Conservation (phyloP, 2,797 vertebrate species). For the Neostethus bicornis region DNA sequence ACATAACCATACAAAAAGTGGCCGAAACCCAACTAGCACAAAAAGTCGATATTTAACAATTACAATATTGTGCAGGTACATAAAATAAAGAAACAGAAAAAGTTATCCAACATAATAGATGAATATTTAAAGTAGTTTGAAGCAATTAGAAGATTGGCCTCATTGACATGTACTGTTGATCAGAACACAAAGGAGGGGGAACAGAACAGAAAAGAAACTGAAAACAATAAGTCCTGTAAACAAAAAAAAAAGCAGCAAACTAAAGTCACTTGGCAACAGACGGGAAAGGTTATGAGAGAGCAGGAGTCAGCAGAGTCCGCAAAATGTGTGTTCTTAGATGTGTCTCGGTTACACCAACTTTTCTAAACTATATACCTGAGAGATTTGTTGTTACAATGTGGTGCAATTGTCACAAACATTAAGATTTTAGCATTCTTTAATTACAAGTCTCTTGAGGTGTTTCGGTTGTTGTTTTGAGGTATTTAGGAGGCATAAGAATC, state of each 20-base stretch:
- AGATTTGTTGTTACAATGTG: constrained; percentile 72
- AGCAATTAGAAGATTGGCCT: constrained; percentile 78
- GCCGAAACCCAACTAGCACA: constrained; percentile 72
- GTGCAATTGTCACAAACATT: constrained; percentile 77
- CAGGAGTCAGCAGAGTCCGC: constrained; percentile 76
- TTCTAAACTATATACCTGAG: constrained; percentile 68
- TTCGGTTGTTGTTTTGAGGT: constrained; percentile 72
- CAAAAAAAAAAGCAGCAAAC: constrained; percentile 76
- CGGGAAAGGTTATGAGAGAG: constrained; percentile 78
- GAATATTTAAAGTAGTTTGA: constrained; percentile 67
- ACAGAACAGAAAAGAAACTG: constrained; percentile 70
- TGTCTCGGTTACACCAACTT: constrained; percentile 64
- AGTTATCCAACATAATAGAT: constrained; percentile 73
- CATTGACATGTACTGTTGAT: constrained; percentile 76
- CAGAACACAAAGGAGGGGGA: constrained; percentile 74
- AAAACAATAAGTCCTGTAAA: constrained; percentile 80
- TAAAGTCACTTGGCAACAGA: constrained; percentile 79
- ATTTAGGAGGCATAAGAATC: constrained; percentile 80
- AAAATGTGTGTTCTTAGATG: constrained; percentile 66
- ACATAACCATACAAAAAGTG: constrained; percentile 74
- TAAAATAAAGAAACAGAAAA: constrained; percentile 71
- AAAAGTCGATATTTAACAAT: constrained; percentile 78
- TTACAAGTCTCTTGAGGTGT: constrained; percentile 67
- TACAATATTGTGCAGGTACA: constrained; percentile 75
- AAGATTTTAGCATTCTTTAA: constrained; percentile 53